Evolutionary conservation across 92 coral and sea anemone genomes (phyloP).

Genomic region (Desmophyllum pertusum): DNA sequence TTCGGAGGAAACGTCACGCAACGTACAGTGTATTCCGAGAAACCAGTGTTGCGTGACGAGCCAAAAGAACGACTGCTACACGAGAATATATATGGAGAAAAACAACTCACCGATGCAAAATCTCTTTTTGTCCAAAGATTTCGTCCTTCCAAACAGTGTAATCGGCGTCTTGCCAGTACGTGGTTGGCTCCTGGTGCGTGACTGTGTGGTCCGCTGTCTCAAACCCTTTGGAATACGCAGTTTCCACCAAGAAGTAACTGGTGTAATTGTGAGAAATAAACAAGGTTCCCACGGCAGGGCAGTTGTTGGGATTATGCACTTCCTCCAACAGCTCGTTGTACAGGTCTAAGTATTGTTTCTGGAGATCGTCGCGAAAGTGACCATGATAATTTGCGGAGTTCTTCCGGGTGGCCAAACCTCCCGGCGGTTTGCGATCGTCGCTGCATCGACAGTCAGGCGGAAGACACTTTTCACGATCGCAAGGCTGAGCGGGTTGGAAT

Average conservation of each 20-base stretch:
- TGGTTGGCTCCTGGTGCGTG: slow-evolving; percentile 77
- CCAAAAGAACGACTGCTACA: neutral
- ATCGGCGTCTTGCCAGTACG: slow-evolving; percentile 67
- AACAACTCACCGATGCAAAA: slow-evolving; percentile 74
- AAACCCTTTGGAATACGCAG: slow-evolving; percentile 71
- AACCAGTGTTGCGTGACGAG: neutral
- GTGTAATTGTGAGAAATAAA: slow-evolving; percentile 80
- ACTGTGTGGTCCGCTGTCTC: slow-evolving; percentile 84
- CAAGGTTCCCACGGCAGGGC: slow-evolving; percentile 78
- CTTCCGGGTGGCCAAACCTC: slow-evolving; percentile 46
- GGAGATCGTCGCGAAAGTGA: slow-evolving; percentile 78
- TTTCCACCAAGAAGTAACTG: slow-evolving; percentile 68
- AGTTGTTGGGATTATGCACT: slow-evolving; percentile 73
- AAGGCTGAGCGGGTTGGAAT: slow-evolving; percentile 69
- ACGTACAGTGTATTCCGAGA: no score
- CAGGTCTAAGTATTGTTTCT: slow-evolving; percentile 50
- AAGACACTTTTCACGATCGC: slow-evolving; percentile 65
- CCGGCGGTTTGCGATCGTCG: slow-evolving; percentile 74
- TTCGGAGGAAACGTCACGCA: no score
- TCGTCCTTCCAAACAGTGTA: slow-evolving; percentile 80
- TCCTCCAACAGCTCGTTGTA: slow-evolving; percentile 67
- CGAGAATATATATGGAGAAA: neutral
- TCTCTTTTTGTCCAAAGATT: slow-evolving; percentile 74
- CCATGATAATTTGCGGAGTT: slow-evolving; percentile 79
- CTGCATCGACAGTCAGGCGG: slow-evolving; percentile 83